Base-by-base conservation (phyloP, 2,797 vertebrate genomes). In the Poeciliopsis paucimaculata region DNA sequence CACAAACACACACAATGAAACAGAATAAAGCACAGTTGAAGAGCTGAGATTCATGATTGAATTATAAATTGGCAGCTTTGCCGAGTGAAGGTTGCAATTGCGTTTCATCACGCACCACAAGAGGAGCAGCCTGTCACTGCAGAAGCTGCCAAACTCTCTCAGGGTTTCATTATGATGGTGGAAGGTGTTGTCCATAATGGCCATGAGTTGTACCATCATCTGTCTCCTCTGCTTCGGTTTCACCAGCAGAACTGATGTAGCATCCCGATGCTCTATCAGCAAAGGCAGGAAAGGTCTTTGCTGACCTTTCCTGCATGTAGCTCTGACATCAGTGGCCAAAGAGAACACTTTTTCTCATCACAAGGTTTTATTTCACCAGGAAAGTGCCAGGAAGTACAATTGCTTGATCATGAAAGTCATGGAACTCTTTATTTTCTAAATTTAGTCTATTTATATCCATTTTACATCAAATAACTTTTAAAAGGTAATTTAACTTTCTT, bases 41-140 rank as follows among this genome's bases (percentile, higher is more conserved):
- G n/a, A 43, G 72, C 20, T 15, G 2, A 75, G 53, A 47, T 78
- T 73, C 34, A 20, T 28, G 31, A 80, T 10, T 49, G 26, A 60
- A 72, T 71, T 80, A 70, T 28, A 60, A 53, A 49, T 60, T 62
- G 46, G 72, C 45, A 66, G 36, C 16, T 79, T 79, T 74, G 71
- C 72, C 18, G 20, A 43, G 1, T 55, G 46, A 79, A 62, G 72
- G 53, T 53, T 45, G 60, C 47, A 43, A 68, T 34, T 45, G 36
- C 16, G 39, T 77, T 53, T 57, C 76, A 77, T 77, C 76, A 72
- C 66, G 18, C 20, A 34, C 18, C 51, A 57, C 39, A 72, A 45
- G 39, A 26, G 28, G 39, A 70, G 47, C 31, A 18, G 47, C 26
- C 36, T 49, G 26, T 73, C 34, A 64, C 26, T 51, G 57, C 26